Percentiles rank a stretch among this genome's conserved stretches.
Evolutionary conservation across 2,888 invertebrate species (phyloP).

Genomic region (Sarcophaga rosellei): DNA sequence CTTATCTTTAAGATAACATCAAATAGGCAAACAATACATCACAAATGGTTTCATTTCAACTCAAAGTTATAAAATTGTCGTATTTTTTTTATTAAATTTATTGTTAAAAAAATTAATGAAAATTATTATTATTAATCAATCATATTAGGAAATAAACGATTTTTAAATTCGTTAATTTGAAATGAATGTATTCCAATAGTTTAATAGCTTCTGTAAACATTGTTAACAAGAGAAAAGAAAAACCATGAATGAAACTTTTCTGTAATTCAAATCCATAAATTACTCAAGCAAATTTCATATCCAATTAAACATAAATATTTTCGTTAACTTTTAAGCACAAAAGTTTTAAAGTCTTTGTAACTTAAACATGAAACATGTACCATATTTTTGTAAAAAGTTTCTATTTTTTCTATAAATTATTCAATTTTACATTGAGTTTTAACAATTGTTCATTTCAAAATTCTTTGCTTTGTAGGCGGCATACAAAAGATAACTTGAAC

Average conservation of each 20-base stretch:
- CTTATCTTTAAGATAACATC: too few relatives aligned
- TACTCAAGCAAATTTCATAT: not conserved
- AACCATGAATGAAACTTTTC: not conserved
- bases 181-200: too few relatives aligned
- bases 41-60: too few relatives aligned
- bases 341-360: constrained; percentile 21
- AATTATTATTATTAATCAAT: too few relatives aligned
- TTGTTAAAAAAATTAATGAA: too few relatives aligned
- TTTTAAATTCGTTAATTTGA: too few relatives aligned
- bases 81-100: too few relatives aligned
- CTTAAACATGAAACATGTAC: not conserved
- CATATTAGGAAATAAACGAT: too few relatives aligned
- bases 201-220: not conserved
- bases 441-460: not conserved
- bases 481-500: not conserved
- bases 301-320: constrained; percentile 7
- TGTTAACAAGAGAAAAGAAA: not conserved
- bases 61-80: too few relatives aligned
- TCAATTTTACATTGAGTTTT: constrained; percentile 1
- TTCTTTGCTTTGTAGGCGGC: not conserved
- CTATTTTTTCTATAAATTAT: not conserved
- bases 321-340: constrained; percentile 5
- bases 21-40: too few relatives aligned
- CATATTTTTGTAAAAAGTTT: constrained; percentile 7
- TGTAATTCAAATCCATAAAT: not conserved